Evolutionary conservation across 2,113 vertebrate genomes (phyloP), one percentile per base, ranked within the genome.

Genomic region (Pollachius pollachius): DNA sequence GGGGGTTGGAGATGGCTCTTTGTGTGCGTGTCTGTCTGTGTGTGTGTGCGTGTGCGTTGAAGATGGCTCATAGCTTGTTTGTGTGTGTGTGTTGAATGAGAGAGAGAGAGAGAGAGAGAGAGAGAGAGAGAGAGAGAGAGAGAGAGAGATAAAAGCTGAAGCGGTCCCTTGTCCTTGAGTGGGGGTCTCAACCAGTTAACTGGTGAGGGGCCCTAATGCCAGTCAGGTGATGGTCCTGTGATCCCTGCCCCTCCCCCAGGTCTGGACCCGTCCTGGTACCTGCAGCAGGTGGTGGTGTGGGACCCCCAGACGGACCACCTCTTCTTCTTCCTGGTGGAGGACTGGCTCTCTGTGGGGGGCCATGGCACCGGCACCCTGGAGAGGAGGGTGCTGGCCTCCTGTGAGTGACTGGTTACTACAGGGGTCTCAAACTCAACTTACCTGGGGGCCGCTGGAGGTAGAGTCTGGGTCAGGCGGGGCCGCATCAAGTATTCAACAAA

Each of bases 261-360:
- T 54, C 76, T 94, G 82, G 86, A 92, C 17, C 94, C 93, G 0
- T 92, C 93, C 1, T 94, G 93, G 94, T 93, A 89, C 12, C 73
- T 94, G 56, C 85, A 93, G 79, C 91, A 93, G 19, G 91, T 94
- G 77, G 86, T 91, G 62, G 91, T 94, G 16, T 93, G 92, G 91
- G 92, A 94, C 85, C 84, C 79, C 70, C 89, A 91, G 85, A 92
- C 92, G 1, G 91, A 93, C 64, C 84, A 86, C 78, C 87, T 94
- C 84, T 94, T 92, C 84, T 93, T 92, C 87, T 94, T 94, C 78
- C 57, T 93, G 78, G 80, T 93, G 72, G 90, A 93, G 1, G 92
- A 94, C 71, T 94, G 94, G 93, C 89, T 94, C 5, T 93, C 93
- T n/a, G 91, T 94, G 67, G 92, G 93, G 74, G 92, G 93, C 21